These are phyloP conservation scores for Archaeoteleia sp. DNA, from an alignment of 2,888 invertebrate species.

Conservation along the genomic window DNA sequence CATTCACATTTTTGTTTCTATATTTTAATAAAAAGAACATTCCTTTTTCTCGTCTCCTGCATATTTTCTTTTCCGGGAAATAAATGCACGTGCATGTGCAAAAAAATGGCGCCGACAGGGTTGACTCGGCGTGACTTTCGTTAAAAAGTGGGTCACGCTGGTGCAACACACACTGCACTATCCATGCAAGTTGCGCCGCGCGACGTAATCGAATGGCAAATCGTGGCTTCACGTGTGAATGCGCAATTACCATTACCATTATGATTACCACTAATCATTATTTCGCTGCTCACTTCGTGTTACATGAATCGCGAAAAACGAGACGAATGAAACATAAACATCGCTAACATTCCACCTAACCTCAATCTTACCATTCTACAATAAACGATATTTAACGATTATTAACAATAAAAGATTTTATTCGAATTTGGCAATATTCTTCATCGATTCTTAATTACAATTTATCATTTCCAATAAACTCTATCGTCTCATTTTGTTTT, in stretches of 20 bases:
- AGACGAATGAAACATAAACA: not conserved
- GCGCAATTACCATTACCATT: constrained; percentile 19
- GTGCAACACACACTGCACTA: constrained; percentile 32
- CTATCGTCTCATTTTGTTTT: too few species aligned
- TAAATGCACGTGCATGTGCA: constrained; percentile 21
- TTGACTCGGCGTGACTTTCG: constrained; percentile 39
- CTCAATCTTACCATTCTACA: too few species aligned
- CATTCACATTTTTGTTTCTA: too few species aligned
- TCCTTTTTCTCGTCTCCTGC: too few species aligned
- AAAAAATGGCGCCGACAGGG: constrained; percentile 39
- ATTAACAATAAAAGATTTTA: too few species aligned
- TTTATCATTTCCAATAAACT: too few species aligned
- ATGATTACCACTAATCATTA: constrained; percentile 6
- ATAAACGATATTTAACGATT: too few species aligned
- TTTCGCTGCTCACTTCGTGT: not conserved
- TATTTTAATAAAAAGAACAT: too few species aligned
- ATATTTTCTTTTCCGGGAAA: too few species aligned
- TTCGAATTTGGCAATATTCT: too few species aligned
- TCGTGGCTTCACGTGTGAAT: constrained; percentile 27
- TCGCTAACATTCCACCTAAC: too few species aligned
- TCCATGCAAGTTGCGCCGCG: constrained; percentile 21
- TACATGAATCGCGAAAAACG: not conserved
- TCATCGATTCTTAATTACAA: too few species aligned
- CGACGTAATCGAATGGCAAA: constrained; percentile 14
- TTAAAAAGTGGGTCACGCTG: constrained; percentile 36